Percentiles rank a stretch among this genome's conserved stretches.
phyloP scores from a whole-genome alignment of 1,140 invertebrate genomes.

The Drosophila ficusphila region DNA sequence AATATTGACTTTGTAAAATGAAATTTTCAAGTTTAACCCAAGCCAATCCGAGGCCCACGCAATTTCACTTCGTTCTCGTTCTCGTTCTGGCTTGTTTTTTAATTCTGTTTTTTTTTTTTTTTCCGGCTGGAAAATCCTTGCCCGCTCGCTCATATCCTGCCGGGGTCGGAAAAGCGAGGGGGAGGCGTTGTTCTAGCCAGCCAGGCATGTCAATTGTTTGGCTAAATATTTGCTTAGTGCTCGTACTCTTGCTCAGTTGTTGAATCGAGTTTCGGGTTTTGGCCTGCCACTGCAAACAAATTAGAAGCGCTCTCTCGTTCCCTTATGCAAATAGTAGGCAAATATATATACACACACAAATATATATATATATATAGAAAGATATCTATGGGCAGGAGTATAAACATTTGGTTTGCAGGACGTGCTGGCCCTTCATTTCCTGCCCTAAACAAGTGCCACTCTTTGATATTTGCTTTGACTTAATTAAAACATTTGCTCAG shows the following conservation, averaged over 20 bases:
- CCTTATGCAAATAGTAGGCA: slow-evolving; percentile 72
- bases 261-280: slow-evolving; percentile 52
- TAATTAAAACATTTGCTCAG: slow-evolving; percentile 83
- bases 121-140: slow-evolving; percentile 53
- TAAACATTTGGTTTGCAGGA: slow-evolving; percentile 36
- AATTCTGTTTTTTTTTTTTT: slow-evolving; percentile 20
- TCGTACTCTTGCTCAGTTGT: slow-evolving; percentile 56
- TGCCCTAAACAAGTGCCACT: slow-evolving; percentile 75
- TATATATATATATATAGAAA: too few relatives aligned
- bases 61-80: slow-evolving; percentile 22
- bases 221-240: slow-evolving; percentile 75
- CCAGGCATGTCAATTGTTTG: slow-evolving; percentile 79
- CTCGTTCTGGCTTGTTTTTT: slow-evolving; percentile 12
- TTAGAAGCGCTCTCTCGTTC: slow-evolving; percentile 55
- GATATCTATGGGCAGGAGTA: slow-evolving; percentile 19
- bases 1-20: slow-evolving; percentile 83
- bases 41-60: slow-evolving; percentile 46
- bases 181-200: slow-evolving; percentile 60
- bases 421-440: slow-evolving; percentile 67
- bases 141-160: slow-evolving; percentile 75
- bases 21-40: slow-evolving; percentile 83
- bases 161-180: slow-evolving; percentile 12
- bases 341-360: slow-evolving; percentile 45
- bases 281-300: slow-evolving; percentile 71
- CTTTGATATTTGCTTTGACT: slow-evolving; percentile 79